Evolutionary conservation across 2,113 vertebrate genomes (phyloP), one percentile per base, ranked within the genome.

Genomic region (Fregata magnificens): DNA sequence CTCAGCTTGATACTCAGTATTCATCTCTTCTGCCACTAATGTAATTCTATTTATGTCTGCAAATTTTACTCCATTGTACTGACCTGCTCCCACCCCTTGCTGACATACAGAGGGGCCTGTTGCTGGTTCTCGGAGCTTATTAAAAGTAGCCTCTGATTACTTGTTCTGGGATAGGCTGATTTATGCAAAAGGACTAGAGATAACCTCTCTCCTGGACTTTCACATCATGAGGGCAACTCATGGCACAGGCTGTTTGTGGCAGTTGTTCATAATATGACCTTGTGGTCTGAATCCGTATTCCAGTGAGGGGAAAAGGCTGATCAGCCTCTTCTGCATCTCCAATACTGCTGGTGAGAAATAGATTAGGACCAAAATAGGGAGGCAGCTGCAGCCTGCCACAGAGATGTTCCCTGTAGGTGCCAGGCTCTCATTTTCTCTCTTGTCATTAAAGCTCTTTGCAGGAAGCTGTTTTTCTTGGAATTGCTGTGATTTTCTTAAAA

Each of bases 401-500:
- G 67, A 70, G 80, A 45, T 50, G 73, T 44, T 93, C 92, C 84
- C 90, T 5, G 1, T 34, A 74, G 79, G 55, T 71, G 77, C 94
- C 86, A 80, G 82, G 40, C 94, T 96, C 93, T 96, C 89, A 25
- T 95, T 73, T 93, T 36, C 89, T 79, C 62, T 55, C 73, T 22
- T 44, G 38, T n/a, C 78, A 73, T 91, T 95, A 90, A 63, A 95
- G 91, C 87, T 91, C 84, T 77, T 88, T 71, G 93, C 47, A 19
- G 89, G 93, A 47, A 95, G 86, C 87, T 55, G 29, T 84, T 96
- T 97, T 80, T 24, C 84, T 80, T 83, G 58, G 63, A 94, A 96
- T 95, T 81, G 84, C 93, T 85, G 71, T 90, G 89, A 91, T 97
- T 96, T 94, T 77, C 93, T 86, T 82, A 59, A 95, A 87, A 95